Conservation (phyloP, 2,113 vertebrate genomes). For the Cavia porcellus region DNA sequence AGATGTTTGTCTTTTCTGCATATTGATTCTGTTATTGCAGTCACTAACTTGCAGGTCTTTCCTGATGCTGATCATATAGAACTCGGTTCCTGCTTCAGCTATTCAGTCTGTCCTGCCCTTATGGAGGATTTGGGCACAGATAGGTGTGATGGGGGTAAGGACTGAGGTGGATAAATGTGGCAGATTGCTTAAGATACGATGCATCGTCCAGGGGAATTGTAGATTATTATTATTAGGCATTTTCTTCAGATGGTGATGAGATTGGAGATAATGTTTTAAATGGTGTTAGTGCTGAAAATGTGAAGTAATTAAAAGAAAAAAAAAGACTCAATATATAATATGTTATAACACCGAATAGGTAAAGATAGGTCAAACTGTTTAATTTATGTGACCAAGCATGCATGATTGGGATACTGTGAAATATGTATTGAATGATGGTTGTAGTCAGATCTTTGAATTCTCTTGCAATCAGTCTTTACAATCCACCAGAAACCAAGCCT, state of each 20-base stretch:
- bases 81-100: background rate
- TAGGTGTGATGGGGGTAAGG: background rate
- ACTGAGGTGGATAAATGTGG: background rate
- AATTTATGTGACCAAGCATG: background rate
- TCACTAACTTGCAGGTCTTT: background rate
- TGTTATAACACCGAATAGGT: background rate
- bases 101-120: background rate
- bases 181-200: background rate
- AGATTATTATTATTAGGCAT: background rate
- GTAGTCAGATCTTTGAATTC: constrained; percentile 23
- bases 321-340: background rate
- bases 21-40: background rate
- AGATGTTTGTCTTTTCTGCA: background rate
- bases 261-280: constrained; percentile 15
- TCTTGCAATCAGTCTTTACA: background rate
- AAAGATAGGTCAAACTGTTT: background rate
- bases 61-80: background rate
- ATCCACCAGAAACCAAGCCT: background rate
- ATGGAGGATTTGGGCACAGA: background rate
- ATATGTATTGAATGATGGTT: background rate
- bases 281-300: background rate
- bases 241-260: constrained; percentile 33
- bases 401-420: background rate
- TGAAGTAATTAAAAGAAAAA: background rate
- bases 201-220: background rate